These are phyloP conservation scores for Diuraphis noxia DNA, from an alignment of 1,140 invertebrate species.

Conservation along the genomic window DNA sequence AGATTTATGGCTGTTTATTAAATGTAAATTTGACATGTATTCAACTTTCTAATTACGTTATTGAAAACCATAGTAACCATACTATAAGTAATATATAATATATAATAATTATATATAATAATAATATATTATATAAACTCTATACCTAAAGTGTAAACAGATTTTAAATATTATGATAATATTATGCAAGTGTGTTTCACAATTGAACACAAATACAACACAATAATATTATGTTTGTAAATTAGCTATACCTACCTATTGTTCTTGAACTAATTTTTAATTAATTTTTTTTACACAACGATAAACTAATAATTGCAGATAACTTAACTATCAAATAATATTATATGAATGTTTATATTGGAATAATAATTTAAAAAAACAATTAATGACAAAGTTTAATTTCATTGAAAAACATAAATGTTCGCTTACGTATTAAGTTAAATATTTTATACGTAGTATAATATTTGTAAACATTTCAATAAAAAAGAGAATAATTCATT, in stretches of 20 bases:
- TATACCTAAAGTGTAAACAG: too few species aligned
- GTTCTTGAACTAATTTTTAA: not conserved
- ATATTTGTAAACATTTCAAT: not conserved
- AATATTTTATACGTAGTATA: too few species aligned
- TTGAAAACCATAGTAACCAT: not conserved
- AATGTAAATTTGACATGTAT: not conserved
- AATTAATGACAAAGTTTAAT: not conserved
- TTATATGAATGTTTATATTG: not conserved
- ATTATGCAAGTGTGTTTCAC: not conserved
- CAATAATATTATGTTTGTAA: not conserved
- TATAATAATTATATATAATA: too few species aligned
- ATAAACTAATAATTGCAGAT: not conserved
- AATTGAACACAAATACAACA: not conserved
- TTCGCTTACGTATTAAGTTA: not conserved
- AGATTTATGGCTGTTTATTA: not conserved
- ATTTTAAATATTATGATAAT: not conserved
- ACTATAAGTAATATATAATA: not conserved
- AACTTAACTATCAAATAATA: not conserved
- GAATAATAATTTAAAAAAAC: not conserved
- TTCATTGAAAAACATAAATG: not conserved
- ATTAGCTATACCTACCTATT: not conserved
- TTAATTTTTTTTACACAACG: not conserved
- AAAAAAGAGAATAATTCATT: slow-evolving; percentile 1
- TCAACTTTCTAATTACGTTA: not conserved
- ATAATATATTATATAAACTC: too few species aligned